These are phyloP conservation scores for Caenorhabditis briggsae DNA, from an alignment of 1,140 invertebrate genomes.

Conservation along the genomic window DNA sequence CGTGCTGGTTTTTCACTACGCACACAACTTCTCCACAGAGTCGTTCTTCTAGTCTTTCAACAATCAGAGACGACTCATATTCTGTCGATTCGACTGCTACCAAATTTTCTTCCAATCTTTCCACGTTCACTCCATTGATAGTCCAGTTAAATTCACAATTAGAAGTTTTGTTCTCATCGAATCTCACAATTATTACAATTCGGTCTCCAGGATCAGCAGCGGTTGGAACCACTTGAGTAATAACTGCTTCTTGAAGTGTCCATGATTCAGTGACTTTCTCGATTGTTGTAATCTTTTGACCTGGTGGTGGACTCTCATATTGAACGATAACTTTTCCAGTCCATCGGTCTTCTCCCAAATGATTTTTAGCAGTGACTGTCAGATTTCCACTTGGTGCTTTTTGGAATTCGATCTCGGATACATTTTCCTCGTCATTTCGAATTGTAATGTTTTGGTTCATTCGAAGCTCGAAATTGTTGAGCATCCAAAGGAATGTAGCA, in stretches of 20 bases:
- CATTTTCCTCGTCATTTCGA: conserved; percentile 65
- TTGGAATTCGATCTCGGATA: conserved; percentile 64
- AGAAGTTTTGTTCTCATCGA: conserved; percentile 49
- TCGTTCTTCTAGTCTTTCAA: conserved; percentile 29
- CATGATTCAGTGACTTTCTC: conserved; percentile 27
- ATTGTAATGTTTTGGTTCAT: conserved; percentile 69
- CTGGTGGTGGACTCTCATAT: conserved; percentile 62
- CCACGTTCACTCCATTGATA: conserved; percentile 64
- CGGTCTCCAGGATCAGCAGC: conserved; percentile 18
- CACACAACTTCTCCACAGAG: conserved; percentile 45
- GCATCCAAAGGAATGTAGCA: conserved; percentile 71
- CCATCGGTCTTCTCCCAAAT: conserved; percentile 67
- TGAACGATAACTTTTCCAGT: conserved; percentile 71
- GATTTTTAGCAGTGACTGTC: conserved; percentile 73
- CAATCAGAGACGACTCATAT: conserved; percentile 37
- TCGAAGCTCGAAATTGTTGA: conserved; percentile 75
- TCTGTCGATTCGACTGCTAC: conserved; percentile 32
- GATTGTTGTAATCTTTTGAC: conserved; percentile 16
- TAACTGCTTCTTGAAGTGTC: conserved; percentile 20
- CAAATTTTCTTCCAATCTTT: conserved; percentile 20
- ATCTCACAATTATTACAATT: conserved; percentile 41
- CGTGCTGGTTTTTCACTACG: conserved; percentile 55
- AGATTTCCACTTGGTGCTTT: conserved; percentile 68
- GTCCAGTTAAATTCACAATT: conserved; percentile 68
- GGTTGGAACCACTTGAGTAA: conserved; percentile 18